Evolutionary conservation across 64 coral and sea anemone genomes (phyloP).

Genomic region (Porites australiensis): DNA sequence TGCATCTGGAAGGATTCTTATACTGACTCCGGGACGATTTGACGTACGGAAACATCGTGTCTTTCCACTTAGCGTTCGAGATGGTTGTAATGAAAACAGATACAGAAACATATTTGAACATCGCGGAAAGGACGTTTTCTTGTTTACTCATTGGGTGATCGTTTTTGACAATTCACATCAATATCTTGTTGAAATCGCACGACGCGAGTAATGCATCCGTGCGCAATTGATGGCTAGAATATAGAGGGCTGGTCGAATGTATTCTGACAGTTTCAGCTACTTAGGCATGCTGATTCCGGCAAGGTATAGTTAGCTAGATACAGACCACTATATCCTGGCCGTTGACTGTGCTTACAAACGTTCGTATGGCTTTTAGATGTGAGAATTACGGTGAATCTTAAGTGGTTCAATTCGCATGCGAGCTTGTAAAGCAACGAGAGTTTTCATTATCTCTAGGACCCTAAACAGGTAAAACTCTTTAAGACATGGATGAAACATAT

Average conservation of each 20-base stretch:
- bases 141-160: slow-evolving; percentile 27
- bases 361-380: no score
- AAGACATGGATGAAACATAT: neutral
- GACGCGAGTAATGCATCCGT: neutral
- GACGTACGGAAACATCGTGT: slow-evolving; percentile 43
- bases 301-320: neutral
- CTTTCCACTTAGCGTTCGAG: slow-evolving; percentile 40
- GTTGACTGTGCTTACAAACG: no score
- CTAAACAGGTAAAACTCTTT: neutral
- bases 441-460: no score
- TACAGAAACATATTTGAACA: slow-evolving; percentile 33
- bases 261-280: neutral
- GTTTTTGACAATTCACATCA: slow-evolving; percentile 50
- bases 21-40: neutral
- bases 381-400: no score
- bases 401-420: no score
- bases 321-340: no score
- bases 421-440: neutral
- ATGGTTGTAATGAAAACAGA: slow-evolving; percentile 62
- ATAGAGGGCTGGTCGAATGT: neutral
- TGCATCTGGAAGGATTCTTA: slow-evolving; percentile 5
- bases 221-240: neutral
- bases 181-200: slow-evolving; percentile 25
- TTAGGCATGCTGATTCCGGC: slow-evolving; percentile 31
- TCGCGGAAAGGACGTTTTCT: neutral